Conservation (phyloP, 2,888 invertebrate genomes). For the Dyspetes luteomarginatus region DNA sequence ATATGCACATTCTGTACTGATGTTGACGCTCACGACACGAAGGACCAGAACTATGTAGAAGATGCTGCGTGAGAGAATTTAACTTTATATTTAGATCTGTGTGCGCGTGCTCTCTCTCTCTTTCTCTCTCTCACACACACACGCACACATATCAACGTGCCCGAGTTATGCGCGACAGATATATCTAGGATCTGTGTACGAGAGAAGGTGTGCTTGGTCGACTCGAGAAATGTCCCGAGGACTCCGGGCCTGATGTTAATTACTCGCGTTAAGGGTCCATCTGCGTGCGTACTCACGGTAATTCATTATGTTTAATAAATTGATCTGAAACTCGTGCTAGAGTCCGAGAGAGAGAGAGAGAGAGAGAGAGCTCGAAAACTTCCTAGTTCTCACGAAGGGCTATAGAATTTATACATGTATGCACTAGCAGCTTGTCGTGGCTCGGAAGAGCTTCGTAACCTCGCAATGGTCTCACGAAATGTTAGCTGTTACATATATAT, state of each 20-base stretch:
- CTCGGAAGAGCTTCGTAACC: no score
- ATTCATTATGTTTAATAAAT: slow-evolving; percentile 64
- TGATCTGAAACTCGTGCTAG: slow-evolving; percentile 34
- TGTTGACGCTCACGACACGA: slow-evolving; percentile 50
- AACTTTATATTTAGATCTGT: slow-evolving; percentile 45
- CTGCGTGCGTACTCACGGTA: slow-evolving; percentile 51
- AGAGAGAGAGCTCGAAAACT: slow-evolving; percentile 4
- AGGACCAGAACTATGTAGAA: slow-evolving; percentile 39
- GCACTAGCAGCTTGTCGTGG: not conserved
- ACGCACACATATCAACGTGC: slow-evolving; percentile 51
- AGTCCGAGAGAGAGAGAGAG: not conserved
- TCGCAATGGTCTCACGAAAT: not conserved
- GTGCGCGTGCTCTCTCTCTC: slow-evolving; percentile 13
- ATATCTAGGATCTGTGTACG: slow-evolving; percentile 63
- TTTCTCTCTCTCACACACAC: not conserved
- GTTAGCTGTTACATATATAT: not conserved
- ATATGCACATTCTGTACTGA: slow-evolving; percentile 13
- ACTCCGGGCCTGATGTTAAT: slow-evolving; percentile 56
- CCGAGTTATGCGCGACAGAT: slow-evolving; percentile 63
- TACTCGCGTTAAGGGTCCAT: slow-evolving; percentile 56
- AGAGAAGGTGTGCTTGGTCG: slow-evolving; percentile 41
- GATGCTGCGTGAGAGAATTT: slow-evolving; percentile 68
- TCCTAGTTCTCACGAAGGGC: slow-evolving; percentile 47
- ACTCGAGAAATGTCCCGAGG: slow-evolving; percentile 40
- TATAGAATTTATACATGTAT: not conserved